Conservation (phyloP, 1,140 invertebrate species). For the Dinoponera quadriceps region DNA sequence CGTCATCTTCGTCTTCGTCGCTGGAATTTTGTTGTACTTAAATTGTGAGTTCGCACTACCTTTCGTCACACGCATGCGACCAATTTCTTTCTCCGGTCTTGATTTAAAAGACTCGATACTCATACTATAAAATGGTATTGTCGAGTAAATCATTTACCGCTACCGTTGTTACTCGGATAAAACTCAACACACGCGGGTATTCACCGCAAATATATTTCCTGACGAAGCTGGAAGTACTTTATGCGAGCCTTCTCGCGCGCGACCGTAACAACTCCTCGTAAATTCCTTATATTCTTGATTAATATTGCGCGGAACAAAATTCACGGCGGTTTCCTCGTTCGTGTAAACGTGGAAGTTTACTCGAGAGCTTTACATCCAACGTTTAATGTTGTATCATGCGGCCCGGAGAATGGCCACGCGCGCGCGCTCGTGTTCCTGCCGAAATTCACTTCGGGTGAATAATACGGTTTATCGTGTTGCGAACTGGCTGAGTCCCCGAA, state of each 20-base stretch:
- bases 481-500: too few relatives aligned
- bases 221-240: neutral
- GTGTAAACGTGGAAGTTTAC: constrained; percentile 1
- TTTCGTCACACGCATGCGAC: neutral
- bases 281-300: constrained; percentile 17
- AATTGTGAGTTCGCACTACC: constrained; percentile 86
- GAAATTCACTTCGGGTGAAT: constrained; percentile 2
- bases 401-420: too few relatives aligned
- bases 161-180: too few relatives aligned
- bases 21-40: constrained; percentile 87
- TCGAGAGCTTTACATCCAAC: neutral
- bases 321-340: neutral
- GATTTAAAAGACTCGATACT: too few relatives aligned
- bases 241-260: neutral
- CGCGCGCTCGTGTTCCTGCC: neutral
- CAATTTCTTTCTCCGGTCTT: neutral
- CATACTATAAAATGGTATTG: too few relatives aligned
- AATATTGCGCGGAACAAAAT: constrained; percentile 15
- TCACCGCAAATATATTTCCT: neutral
- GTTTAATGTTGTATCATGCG: constrained; percentile 12
- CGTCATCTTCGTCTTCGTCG: constrained; percentile 87
- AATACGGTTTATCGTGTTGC: neutral
- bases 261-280: neutral
- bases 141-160: too few relatives aligned
- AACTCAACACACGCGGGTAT: too few relatives aligned